Percentiles rank a stretch among this genome's conserved stretches.
Evolutionary conservation across 2,113 vertebrate species (phyloP).

Genomic region (Phyllostomus hastatus): DNA sequence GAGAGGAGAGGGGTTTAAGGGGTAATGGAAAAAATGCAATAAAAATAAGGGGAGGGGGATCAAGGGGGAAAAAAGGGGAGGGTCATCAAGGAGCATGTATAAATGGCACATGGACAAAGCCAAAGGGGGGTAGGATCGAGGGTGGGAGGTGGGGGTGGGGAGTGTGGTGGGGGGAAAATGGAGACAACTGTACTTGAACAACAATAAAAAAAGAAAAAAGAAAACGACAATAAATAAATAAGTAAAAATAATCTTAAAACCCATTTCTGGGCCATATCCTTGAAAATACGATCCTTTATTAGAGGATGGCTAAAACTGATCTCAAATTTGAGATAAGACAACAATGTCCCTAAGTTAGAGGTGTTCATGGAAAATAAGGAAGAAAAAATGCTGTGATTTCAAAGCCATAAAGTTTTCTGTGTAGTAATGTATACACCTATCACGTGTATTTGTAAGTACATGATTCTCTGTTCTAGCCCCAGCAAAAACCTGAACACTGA

Average conservation of each 20-base stretch:
- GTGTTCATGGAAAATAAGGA: neutral
- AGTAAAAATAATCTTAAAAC: neutral
- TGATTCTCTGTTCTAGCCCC: neutral
- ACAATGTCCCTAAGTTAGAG: neutral
- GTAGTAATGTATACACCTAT: neutral
- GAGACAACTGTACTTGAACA: too few relatives aligned
- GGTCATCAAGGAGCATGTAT: too few relatives aligned
- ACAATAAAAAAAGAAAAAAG: too few relatives aligned
- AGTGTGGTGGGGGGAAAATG: too few relatives aligned
- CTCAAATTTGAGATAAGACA: neutral
- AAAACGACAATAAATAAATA: too few relatives aligned
- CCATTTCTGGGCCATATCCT: neutral
- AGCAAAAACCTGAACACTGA: neutral
- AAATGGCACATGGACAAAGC: too few relatives aligned
- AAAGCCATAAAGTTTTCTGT: neutral
- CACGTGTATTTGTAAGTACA: neutral
- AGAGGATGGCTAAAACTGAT: neutral
- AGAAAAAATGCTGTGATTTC: neutral
- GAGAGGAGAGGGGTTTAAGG: too few relatives aligned
- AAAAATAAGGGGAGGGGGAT: too few relatives aligned
- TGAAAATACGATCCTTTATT: neutral
- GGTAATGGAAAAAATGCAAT: too few relatives aligned
- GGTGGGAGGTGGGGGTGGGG: too few relatives aligned
- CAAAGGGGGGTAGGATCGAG: too few relatives aligned
- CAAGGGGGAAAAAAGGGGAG: too few relatives aligned